Evolutionary conservation across 2,113 vertebrate species (phyloP).

Genomic region (Scytalopus superciliaris): DNA sequence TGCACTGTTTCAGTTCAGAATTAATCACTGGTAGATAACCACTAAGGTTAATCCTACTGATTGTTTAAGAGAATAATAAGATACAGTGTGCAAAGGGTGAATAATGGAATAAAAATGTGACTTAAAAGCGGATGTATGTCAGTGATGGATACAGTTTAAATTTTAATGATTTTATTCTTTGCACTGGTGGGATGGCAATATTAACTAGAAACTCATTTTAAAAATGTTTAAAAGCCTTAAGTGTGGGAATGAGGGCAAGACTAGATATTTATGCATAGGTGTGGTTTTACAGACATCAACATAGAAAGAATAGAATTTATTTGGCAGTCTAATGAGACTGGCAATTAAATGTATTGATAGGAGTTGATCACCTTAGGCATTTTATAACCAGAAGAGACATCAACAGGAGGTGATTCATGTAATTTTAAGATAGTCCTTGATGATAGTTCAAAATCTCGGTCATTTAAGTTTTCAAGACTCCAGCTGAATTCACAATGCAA

Average conservation of each 20-base stretch:
- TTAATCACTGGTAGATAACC: background rate
- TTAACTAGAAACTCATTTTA: slow-evolving; percentile 12
- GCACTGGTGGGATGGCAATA: background rate
- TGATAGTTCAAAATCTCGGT: background rate
- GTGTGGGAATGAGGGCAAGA: background rate
- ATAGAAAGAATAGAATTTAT: background rate
- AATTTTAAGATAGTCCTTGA: background rate
- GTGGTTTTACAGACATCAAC: background rate
- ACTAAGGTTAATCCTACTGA: background rate
- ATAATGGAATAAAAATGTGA: background rate
- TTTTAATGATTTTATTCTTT: slow-evolving; percentile 26
- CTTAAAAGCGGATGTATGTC: background rate
- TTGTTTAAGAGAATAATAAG: background rate
- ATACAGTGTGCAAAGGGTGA: background rate
- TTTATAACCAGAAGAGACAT: background rate
- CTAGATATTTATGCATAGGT: background rate
- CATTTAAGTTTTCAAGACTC: background rate
- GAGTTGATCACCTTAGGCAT: background rate
- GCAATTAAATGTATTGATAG: background rate
- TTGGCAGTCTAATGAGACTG: background rate
- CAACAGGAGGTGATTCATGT: background rate
- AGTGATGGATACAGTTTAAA: slow-evolving; percentile 1
- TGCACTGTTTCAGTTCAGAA: background rate
- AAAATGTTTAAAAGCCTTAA: background rate
- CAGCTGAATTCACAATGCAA: background rate